phyloP scores from a whole-genome alignment of 1,140 invertebrate genomes.

The Drosophila varians region DNA sequence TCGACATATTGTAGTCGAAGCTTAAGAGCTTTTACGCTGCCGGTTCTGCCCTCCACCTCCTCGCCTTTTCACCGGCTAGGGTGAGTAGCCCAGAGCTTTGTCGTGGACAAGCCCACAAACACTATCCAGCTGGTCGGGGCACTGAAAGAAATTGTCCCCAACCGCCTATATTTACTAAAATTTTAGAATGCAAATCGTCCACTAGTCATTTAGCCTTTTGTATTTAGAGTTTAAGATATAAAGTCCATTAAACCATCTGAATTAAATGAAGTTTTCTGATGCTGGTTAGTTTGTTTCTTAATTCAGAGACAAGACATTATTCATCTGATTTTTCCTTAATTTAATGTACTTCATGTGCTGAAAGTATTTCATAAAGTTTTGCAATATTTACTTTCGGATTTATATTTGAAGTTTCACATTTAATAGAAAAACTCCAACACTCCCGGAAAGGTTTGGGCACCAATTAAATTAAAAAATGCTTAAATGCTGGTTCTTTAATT shows the following conservation, averaged over 20 bases:
- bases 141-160: slow-evolving; percentile 35
- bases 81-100: slow-evolving; percentile 6
- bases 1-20: slow-evolving; percentile 19
- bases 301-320: background rate
- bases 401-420: background rate
- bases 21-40: slow-evolving; percentile 33
- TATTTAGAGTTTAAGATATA: background rate
- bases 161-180: too few relatives aligned
- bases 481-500: slow-evolving; percentile 28
- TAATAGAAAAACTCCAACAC: background rate
- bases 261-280: background rate
- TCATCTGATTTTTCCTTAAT: background rate
- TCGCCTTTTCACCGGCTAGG: background rate
- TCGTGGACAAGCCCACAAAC: slow-evolving; percentile 15
- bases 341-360: background rate
- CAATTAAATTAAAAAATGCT: background rate
- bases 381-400: too few relatives aligned
- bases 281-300: too few relatives aligned
- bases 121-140: slow-evolving; percentile 42
- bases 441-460: too few relatives aligned
- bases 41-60: slow-evolving; percentile 2
- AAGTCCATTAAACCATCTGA: background rate
- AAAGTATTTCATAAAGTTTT: too few relatives aligned
- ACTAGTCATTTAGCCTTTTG: too few relatives aligned
- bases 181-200: background rate